Evolutionary conservation across 2,113 vertebrate species (phyloP).

Genomic region (Hoplias malabaricus): DNA sequence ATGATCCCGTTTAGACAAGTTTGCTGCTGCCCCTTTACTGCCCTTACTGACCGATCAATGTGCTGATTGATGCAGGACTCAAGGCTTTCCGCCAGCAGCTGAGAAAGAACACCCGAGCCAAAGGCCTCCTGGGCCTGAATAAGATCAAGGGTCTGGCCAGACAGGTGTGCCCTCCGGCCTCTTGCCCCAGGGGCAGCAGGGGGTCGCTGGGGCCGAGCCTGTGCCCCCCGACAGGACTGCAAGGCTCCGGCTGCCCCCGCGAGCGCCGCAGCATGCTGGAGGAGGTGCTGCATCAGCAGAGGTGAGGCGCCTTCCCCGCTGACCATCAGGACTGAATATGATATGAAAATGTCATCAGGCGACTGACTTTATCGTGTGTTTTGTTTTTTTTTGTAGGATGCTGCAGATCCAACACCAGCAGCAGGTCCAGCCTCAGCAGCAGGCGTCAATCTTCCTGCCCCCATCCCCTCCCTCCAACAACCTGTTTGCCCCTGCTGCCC

Average conservation of each 20-base stretch:
- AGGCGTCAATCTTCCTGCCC: constrained; percentile 66
- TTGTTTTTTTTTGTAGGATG: constrained; percentile 73
- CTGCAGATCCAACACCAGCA: constrained; percentile 88
- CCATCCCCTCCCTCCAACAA: constrained; percentile 62
- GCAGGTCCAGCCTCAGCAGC: constrained; percentile 68
- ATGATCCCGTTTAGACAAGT: too few relatives aligned
- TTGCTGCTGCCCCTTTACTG: background rate
- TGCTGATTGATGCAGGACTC: constrained; percentile 75
- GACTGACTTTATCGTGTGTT: background rate
- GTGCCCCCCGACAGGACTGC: constrained; percentile 60
- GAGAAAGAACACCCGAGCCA: constrained; percentile 87
- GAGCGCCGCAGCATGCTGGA: constrained; percentile 82
- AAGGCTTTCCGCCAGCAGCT: constrained; percentile 96
- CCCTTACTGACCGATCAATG: constrained; percentile 31
- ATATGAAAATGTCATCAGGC: too few relatives aligned
- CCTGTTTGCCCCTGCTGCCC: constrained; percentile 62
- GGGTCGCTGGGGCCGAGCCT: constrained; percentile 76
- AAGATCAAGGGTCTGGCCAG: constrained; percentile 93
- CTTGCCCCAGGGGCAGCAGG: constrained; percentile 77
- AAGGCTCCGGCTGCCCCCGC: constrained; percentile 56
- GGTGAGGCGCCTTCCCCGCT: too few relatives aligned
- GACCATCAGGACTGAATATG: background rate
- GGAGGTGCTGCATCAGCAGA: constrained; percentile 89
- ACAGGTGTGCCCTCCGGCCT: constrained; percentile 79
- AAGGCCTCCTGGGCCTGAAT: constrained; percentile 91